These are phyloP conservation scores for Cochlearius cochlearius DNA, from an alignment of 2,113 vertebrate genomes.

Conservation along the genomic window DNA sequence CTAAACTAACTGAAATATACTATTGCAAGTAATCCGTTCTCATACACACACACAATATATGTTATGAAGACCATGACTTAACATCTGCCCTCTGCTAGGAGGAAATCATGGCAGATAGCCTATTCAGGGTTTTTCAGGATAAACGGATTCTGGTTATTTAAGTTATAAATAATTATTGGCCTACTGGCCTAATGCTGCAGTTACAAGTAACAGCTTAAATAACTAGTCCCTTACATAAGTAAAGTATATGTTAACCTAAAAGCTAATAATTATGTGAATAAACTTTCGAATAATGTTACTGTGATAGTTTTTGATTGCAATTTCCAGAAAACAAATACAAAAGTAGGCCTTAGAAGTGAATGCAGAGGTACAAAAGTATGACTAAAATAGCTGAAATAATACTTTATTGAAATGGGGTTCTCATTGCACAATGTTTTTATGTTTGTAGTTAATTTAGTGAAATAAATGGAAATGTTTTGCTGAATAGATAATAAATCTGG, in stretches of 20 bases:
- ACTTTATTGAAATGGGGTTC: neutral
- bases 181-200: neutral
- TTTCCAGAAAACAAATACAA: neutral
- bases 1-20: neutral
- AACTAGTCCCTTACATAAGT: conserved; percentile 16
- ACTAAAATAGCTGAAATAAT: neutral
- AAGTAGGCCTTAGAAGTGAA: neutral
- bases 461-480: neutral
- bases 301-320: neutral
- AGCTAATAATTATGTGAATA: neutral
- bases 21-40: neutral
- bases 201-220: conserved; percentile 13
- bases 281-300: neutral
- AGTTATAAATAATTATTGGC: conserved; percentile 42
- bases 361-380: neutral
- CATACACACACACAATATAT: fast-evolving
- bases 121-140: neutral
- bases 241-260: neutral
- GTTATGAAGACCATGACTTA: neutral
- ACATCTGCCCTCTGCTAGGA: neutral
- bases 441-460: neutral
- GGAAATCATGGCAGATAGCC: neutral
- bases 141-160: conserved; percentile 31
- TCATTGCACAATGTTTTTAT: neutral
- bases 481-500: neutral